Evolutionary conservation across 2,888 invertebrate genomes (phyloP).

Genomic region (Notodonta ziczac): DNA sequence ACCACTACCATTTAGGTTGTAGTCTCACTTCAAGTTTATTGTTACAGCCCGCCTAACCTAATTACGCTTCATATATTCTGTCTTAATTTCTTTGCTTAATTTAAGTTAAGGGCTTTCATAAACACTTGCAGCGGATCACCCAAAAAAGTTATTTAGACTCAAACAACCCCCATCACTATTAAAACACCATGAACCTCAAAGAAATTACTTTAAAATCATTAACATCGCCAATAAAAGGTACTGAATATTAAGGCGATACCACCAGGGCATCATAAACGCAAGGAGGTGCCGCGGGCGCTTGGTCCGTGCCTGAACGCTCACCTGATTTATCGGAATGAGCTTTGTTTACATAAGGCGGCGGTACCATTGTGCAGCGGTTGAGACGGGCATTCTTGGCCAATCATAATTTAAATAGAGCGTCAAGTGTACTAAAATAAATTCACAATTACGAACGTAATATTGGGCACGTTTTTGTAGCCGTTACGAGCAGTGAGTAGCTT

Average conservation of each 20-base stretch:
- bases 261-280: conserved; percentile 24
- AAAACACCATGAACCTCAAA: conserved; percentile 17
- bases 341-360: conserved; percentile 57
- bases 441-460: too few species aligned
- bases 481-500: too few species aligned
- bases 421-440: not conserved
- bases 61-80: too few species aligned
- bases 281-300: conserved; percentile 23
- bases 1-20: too few species aligned
- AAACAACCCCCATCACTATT: conserved; percentile 8
- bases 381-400: not conserved
- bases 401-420: not conserved
- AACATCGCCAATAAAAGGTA: conserved; percentile 12
- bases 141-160: not conserved
- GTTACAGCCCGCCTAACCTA: too few species aligned
- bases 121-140: too few species aligned
- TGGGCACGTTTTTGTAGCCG: too few species aligned
- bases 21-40: too few species aligned
- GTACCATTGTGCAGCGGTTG: not conserved
- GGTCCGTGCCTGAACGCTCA: conserved; percentile 9
- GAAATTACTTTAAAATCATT: conserved; percentile 10
- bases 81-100: too few species aligned
- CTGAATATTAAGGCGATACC: conserved; percentile 15
- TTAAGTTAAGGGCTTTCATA: too few species aligned
- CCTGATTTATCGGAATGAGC: conserved; percentile 52